These are phyloP conservation scores for Xanthia icteritia DNA, from an alignment of 2,888 invertebrate genomes.

Conservation along the genomic window DNA sequence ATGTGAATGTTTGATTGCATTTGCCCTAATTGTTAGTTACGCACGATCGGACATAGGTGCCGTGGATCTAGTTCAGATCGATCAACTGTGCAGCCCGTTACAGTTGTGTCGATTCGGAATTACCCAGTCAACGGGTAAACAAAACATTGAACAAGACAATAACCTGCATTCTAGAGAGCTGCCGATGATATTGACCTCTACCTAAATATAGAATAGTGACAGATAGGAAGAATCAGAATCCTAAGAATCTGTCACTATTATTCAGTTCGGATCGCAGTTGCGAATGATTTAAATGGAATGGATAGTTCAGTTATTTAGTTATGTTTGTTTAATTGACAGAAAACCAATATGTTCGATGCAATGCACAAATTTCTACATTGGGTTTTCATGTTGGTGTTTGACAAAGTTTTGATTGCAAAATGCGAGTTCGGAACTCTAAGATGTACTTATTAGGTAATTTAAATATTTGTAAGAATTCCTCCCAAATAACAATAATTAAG, in stretches of 20 bases:
- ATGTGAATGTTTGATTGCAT: slow-evolving; percentile 59
- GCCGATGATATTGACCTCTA: slow-evolving; percentile 16
- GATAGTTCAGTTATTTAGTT: neutral
- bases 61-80: slow-evolving; percentile 61
- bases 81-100: slow-evolving; percentile 64
- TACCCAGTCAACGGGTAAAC: slow-evolving; percentile 44
- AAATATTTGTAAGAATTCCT: neutral
- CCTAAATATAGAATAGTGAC: neutral
- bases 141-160: slow-evolving; percentile 55
- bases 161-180: slow-evolving; percentile 26
- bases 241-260: neutral
- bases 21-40: slow-evolving; percentile 64
- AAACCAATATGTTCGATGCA: neutral
- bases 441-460: neutral
- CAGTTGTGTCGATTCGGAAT: slow-evolving; percentile 35
- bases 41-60: slow-evolving; percentile 60
- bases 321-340: neutral
- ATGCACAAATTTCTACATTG: no score
- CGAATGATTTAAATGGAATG: slow-evolving; percentile 7
- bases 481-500: slow-evolving; percentile 1
- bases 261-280: neutral
- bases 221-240: neutral
- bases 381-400: neutral
- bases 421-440: neutral
- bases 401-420: neutral